Percentiles rank a stretch among this genome's conserved stretches.
Conservation (phyloP, 92 coral and sea anemone genomes). For the Epizoanthus scotinus region DNA sequence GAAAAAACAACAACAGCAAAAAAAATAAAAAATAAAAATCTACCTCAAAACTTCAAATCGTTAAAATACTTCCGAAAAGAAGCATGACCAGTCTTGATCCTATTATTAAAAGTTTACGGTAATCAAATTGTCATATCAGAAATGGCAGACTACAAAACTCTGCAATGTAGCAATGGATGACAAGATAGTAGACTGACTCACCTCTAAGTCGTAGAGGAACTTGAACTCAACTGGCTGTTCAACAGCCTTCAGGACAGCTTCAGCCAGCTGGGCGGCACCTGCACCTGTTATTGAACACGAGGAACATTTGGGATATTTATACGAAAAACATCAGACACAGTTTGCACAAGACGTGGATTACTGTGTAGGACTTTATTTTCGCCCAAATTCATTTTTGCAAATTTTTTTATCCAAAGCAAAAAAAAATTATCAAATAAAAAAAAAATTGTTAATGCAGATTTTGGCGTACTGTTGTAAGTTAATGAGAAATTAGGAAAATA, state of each 20-base stretch:
- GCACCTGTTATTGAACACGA: slow-evolving; percentile 55
- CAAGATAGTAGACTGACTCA: slow-evolving; percentile 1
- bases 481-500: too few species aligned
- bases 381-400: too few species aligned
- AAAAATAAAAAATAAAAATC: too few species aligned
- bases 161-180: not conserved
- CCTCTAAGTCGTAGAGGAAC: slow-evolving; percentile 92
- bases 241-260: slow-evolving; percentile 81
- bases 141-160: not conserved
- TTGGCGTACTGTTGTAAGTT: too few species aligned
- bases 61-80: not conserved
- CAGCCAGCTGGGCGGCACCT: slow-evolving; percentile 88
- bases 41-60: too few species aligned
- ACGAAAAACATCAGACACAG: not conserved
- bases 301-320: too few species aligned
- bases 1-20: too few species aligned
- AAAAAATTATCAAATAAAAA: too few species aligned
- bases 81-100: not conserved
- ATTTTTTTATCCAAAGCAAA: too few species aligned
- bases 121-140: not conserved
- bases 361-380: too few species aligned
- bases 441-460: too few species aligned
- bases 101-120: not conserved
- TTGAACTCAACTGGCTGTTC: slow-evolving; percentile 89
- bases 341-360: not conserved